Evolutionary conservation across 1,140 invertebrate genomes (phyloP).

Genomic region (Magallana angulata): DNA sequence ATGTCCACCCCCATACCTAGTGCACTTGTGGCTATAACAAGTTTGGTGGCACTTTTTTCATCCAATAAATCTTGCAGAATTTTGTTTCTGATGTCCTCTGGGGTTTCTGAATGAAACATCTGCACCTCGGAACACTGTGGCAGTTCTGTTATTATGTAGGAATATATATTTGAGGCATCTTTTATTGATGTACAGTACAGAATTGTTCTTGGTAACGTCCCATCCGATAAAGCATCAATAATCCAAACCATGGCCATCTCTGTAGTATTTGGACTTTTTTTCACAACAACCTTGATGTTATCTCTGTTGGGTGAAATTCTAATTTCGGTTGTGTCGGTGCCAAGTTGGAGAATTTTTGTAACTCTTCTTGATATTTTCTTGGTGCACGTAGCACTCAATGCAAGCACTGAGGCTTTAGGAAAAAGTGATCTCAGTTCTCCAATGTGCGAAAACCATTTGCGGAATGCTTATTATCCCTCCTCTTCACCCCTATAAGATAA

Average conservation of each 20-base stretch:
- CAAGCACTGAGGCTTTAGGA: conserved; percentile 26
- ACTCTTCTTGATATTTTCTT: conserved; percentile 33
- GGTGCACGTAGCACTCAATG: conserved; percentile 48
- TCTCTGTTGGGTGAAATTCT: conserved; percentile 40
- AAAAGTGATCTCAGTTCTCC: conserved; percentile 40
- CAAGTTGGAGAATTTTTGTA: conserved; percentile 22
- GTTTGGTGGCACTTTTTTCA: background rate
- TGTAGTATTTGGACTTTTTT: conserved; percentile 16
- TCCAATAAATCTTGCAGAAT: conserved; percentile 11
- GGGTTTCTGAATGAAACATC: conserved; percentile 48
- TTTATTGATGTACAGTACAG: conserved; percentile 27
- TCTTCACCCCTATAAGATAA: background rate
- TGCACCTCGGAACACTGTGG: conserved; percentile 5
- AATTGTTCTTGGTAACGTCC: conserved; percentile 35
- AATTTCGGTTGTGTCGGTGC: background rate
- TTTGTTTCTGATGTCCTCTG: conserved; percentile 10
- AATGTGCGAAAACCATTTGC: conserved; percentile 46
- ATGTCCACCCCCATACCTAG: conserved; percentile 47
- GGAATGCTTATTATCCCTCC: conserved; percentile 20
- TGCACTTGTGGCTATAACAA: conserved; percentile 13
- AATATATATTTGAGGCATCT: conserved; percentile 44
- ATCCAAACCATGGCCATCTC: background rate
- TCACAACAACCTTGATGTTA: conserved; percentile 43
- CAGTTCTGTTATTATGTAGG: conserved; percentile 24
- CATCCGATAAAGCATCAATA: too few species aligned